Conservation (phyloP, 2,113 vertebrate genomes). For the Sitta europaea region DNA sequence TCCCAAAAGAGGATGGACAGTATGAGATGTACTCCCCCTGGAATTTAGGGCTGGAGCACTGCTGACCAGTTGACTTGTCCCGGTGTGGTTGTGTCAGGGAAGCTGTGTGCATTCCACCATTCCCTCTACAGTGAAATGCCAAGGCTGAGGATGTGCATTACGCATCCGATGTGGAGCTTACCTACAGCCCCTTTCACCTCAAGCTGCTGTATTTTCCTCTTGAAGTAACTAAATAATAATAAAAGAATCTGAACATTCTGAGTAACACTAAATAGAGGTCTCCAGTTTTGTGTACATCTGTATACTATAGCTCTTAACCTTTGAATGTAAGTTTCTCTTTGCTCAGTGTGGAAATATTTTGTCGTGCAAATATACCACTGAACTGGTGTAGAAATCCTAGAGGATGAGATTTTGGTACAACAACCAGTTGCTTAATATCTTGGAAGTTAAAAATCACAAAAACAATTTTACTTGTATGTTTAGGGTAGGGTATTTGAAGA, state of each 20-base stretch:
- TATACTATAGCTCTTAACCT: not conserved
- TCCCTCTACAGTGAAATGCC: not conserved
- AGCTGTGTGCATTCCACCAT: not conserved
- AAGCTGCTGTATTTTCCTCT: not conserved
- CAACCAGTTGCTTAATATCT: not conserved
- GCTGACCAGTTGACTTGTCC: rapidly evolving
- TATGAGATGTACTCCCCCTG: not conserved
- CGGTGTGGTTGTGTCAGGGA: not conserved
- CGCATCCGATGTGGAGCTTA: not conserved
- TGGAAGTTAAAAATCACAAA: not conserved
- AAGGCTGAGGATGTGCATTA: not conserved
- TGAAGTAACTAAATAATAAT: not conserved
- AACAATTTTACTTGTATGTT: rapidly evolving
- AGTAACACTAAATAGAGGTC: not conserved
- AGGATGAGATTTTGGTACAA: not conserved
- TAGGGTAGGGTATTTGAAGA: not conserved
- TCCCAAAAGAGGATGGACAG: not conserved
- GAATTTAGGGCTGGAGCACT: not conserved
- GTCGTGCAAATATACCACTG: not conserved
- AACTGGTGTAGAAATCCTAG: not conserved
- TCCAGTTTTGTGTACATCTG: not conserved
- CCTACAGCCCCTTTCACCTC: rapidly evolving
- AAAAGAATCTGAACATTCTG: not conserved
- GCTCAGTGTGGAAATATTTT: not conserved
- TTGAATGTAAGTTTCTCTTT: not conserved